Evolutionary conservation across 2,113 vertebrate species (phyloP).

Genomic region (Cottus gobio): DNA sequence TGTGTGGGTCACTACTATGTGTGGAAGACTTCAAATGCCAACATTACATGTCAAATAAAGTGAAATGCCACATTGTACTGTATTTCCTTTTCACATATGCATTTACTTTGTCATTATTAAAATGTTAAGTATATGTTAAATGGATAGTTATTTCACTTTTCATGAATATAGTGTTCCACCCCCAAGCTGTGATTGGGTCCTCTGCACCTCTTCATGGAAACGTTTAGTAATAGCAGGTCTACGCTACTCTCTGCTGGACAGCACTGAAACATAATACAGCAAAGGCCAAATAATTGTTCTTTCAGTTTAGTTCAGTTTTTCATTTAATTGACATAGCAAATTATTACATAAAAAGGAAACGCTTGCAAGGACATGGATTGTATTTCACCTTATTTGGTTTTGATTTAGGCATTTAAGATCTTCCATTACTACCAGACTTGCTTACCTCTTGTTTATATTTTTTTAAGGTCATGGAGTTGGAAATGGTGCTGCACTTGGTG

Average conservation of each 20-base stretch:
- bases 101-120: neutral
- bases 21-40: neutral
- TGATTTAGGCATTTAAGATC: neutral
- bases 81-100: neutral
- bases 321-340: neutral
- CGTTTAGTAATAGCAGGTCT: neutral
- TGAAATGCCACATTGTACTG: neutral
- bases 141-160: neutral
- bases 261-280: neutral
- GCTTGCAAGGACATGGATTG: neutral
- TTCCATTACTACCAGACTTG: neutral
- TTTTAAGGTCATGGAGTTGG: slow-evolving; percentile 48
- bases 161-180: neutral
- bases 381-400: neutral
- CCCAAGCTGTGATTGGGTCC: neutral
- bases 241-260: neutral
- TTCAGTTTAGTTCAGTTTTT: neutral
- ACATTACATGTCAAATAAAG: neutral
- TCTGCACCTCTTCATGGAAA: neutral
- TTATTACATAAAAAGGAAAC: neutral
- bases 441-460: neutral
- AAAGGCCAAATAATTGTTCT: neutral
- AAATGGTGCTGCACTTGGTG: slow-evolving; percentile 41
- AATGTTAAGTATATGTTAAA: neutral
- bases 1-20: neutral